Evolutionary conservation across 2,797 vertebrate species (phyloP).

Genomic region (Heterohyrax brucei): DNA sequence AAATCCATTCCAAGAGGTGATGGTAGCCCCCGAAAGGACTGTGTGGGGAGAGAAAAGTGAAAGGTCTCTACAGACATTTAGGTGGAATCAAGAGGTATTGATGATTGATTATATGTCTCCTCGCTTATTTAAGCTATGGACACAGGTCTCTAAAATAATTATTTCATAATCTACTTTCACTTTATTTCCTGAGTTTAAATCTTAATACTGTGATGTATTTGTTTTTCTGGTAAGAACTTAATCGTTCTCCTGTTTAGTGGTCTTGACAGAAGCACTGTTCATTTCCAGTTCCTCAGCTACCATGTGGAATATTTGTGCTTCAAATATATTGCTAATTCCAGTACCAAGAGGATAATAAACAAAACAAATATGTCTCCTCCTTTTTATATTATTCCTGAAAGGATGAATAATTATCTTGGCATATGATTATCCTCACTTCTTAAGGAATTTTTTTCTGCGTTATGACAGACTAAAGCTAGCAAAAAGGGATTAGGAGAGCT

Average conservation of each 20-base stretch:
- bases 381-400: not conserved
- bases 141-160: not conserved
- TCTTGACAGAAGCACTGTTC: not conserved
- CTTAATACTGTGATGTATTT: not conserved
- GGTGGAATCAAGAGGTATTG: not conserved
- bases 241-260: not conserved
- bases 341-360: conserved; percentile 38
- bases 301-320: conserved; percentile 17
- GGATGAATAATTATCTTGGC: conserved; percentile 16
- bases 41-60: not conserved
- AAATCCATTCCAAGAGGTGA: not conserved
- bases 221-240: conserved; percentile 39
- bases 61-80: not conserved
- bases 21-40: accelerated
- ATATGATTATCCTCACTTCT: conserved; percentile 40
- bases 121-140: not conserved
- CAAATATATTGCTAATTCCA: conserved; percentile 46
- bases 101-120: not conserved
- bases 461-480: conserved; percentile 12
- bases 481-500: not conserved
- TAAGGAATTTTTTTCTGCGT: conserved; percentile 47
- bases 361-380: conserved; percentile 25
- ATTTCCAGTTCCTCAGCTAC: not conserved
- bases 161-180: not conserved
- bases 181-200: not conserved